Conservation (phyloP, 1,140 invertebrate genomes). For the Caenorhabditis briggsae region DNA sequence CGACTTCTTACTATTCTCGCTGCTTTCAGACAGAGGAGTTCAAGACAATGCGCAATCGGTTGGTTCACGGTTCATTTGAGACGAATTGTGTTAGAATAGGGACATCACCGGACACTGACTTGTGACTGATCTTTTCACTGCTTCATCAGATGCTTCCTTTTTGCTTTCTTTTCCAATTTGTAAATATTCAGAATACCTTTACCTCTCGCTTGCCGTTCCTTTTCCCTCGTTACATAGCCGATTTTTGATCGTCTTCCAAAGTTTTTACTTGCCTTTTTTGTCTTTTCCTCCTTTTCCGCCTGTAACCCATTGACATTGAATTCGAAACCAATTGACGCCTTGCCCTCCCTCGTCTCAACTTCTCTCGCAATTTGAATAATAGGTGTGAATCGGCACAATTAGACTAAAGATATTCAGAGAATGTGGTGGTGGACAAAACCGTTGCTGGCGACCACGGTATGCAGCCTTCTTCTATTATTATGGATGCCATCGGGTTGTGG, state of each 20-base stretch:
- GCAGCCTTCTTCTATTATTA: slow-evolving; percentile 29
- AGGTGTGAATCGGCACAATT: slow-evolving; percentile 52
- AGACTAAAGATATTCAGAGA: slow-evolving; percentile 41
- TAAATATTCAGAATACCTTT: neutral
- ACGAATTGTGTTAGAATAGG: neutral
- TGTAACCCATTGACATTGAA: slow-evolving; percentile 45
- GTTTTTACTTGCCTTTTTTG: neutral
- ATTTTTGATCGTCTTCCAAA: slow-evolving; percentile 42
- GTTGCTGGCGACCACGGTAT: neutral
- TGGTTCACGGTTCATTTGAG: slow-evolving; percentile 16
- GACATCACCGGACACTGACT: slow-evolving; percentile 22
- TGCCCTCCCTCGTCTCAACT: slow-evolving; percentile 2
- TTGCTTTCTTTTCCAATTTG: too few species aligned
- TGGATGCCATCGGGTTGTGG: slow-evolving; percentile 47
- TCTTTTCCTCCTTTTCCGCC: neutral
- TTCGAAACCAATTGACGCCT: slow-evolving; percentile 53
- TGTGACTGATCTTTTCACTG: neutral
- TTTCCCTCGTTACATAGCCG: neutral
- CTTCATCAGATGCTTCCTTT: neutral
- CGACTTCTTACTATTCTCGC: slow-evolving; percentile 11
- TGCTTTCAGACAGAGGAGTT: neutral
- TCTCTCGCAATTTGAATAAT: slow-evolving; percentile 42
- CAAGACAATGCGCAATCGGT: slow-evolving; percentile 31
- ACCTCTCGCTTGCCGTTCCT: neutral
- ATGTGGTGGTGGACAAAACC: slow-evolving; percentile 53